Base-by-base conservation (phyloP, 2,113 vertebrate genomes). In the Maccullochella peelii region DNA sequence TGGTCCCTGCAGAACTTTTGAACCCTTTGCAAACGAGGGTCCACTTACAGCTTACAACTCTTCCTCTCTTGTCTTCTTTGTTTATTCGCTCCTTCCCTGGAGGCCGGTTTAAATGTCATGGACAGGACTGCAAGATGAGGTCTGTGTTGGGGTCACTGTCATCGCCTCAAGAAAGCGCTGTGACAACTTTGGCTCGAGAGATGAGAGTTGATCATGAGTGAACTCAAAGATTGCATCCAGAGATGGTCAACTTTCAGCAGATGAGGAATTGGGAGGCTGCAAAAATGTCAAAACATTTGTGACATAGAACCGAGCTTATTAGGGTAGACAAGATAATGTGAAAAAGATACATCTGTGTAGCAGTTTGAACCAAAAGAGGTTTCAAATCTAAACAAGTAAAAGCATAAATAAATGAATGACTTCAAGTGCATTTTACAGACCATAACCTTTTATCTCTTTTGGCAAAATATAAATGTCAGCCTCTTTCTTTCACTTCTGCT, bases 91-190 rank as follows among this genome's bases (percentile, higher is more conserved):
- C 14, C 27, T 6, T 78, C 81, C 80, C 89, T 6, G 15, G 67
- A 68, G 88, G 71, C 59, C 36, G 8, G 85, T 88, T 66, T 91
- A 92, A 94, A 95, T 95, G 93, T 94, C 94, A 94, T 15, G 57
- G 77, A 62, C 25, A 6, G 82, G 84, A 87, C 63, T 33, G 72
- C 76, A n/a, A 86, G 92, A 92, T 94, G 91, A 89, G 91, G 92
- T 93, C 87, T 67, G 71, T 20, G 84, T 77, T n/a, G 54, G 74
- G 93, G 94, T 92, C 92, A 84, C 73, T 73, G 82, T 79, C 79
- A 79, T 73, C 12, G 85, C 87, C 88, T 84, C 25, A 9, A 85
- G 85, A 85, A 80, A 67, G 66, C 42, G 50, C 74, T 14, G 68
- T 16, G 66, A 80, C 44, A 62, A 85, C 84, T 91, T 81, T 52